Conservation (phyloP, 2,888 invertebrate species). For the Ichneumoninae sp. region DNA sequence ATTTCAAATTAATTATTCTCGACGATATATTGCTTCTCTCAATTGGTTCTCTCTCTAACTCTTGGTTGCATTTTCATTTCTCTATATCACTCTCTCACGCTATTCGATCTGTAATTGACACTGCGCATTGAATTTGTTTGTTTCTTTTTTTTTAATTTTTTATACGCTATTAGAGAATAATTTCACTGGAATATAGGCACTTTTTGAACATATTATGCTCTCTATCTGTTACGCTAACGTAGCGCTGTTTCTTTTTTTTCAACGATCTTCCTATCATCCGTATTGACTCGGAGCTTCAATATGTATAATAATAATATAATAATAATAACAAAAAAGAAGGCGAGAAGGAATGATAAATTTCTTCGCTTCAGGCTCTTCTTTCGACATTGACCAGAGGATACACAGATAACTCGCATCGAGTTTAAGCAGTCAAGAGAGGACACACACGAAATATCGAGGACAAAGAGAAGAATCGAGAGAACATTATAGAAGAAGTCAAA, state of each 20-base stretch:
- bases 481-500: conserved; percentile 40
- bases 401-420: conserved; percentile 59
- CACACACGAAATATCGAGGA: conserved; percentile 64
- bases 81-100: conserved; percentile 54
- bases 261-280: conserved; percentile 48
- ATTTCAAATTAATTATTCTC: conserved; percentile 63
- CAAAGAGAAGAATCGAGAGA: conserved; percentile 67
- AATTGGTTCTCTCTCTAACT: conserved; percentile 57
- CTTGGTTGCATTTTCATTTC: conserved; percentile 44
- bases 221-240: conserved; percentile 56
- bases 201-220: conserved; percentile 72
- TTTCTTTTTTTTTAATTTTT: conserved; percentile 41
- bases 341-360: conserved; percentile 16
- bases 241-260: conserved; percentile 35
- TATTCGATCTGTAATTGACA: conserved; percentile 67
- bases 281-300: conserved; percentile 53
- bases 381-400: conserved; percentile 57
- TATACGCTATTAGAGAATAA: conserved; percentile 68
- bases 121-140: conserved; percentile 60
- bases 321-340: conserved; percentile 41
- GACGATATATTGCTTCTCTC: conserved; percentile 63
- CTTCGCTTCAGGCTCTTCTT: conserved; percentile 35
- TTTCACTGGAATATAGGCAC: conserved; percentile 75
- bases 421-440: conserved; percentile 64
- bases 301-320: conserved; percentile 34